Evolutionary conservation across 64 coral and sea anemone species (phyloP).

Genomic region (Actinia tenebrosa): DNA sequence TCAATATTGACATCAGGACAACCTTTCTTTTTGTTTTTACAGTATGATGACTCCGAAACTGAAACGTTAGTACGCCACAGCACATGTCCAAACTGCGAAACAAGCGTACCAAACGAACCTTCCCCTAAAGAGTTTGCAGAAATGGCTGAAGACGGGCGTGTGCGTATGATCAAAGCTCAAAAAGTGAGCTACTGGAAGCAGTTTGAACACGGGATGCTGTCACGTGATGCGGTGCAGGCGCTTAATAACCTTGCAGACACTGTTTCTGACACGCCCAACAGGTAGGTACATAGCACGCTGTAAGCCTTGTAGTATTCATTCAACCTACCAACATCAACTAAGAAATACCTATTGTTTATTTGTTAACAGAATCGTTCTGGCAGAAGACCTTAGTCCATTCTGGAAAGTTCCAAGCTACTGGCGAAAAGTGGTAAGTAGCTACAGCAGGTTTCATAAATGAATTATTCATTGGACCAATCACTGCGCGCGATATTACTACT

Average conservation of each 20-base stretch:
- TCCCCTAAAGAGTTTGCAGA: constrained; percentile 94
- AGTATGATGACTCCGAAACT: constrained; percentile 56
- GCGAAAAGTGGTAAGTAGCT: constrained; percentile 75
- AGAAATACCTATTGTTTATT: neutral
- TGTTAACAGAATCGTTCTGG: constrained; percentile 50
- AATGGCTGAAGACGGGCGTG: constrained; percentile 90
- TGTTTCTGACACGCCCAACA: constrained; percentile 67
- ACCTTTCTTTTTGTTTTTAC: neutral
- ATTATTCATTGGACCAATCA: no score
- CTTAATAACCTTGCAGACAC: constrained; percentile 75
- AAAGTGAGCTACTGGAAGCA: constrained; percentile 99
- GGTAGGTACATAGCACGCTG: constrained; percentile 23
- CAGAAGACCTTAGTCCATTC: constrained; percentile 59
- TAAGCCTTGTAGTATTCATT: neutral
- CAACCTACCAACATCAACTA: neutral
- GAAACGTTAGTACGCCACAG: constrained; percentile 79
- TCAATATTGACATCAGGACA: no score
- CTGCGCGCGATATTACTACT: no score
- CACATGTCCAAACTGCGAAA: constrained; percentile 90
- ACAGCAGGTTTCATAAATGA: no score
- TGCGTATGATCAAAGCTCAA: constrained; percentile 91
- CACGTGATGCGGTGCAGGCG: constrained; percentile 91
- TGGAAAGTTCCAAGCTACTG: constrained; percentile 88
- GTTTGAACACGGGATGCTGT: constrained; percentile 98
- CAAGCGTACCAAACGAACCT: constrained; percentile 92